Evolutionary conservation across 1,140 invertebrate genomes (phyloP), one percentile per base, ranked within the genome.

Genomic region (Drosophila neocordata): DNA sequence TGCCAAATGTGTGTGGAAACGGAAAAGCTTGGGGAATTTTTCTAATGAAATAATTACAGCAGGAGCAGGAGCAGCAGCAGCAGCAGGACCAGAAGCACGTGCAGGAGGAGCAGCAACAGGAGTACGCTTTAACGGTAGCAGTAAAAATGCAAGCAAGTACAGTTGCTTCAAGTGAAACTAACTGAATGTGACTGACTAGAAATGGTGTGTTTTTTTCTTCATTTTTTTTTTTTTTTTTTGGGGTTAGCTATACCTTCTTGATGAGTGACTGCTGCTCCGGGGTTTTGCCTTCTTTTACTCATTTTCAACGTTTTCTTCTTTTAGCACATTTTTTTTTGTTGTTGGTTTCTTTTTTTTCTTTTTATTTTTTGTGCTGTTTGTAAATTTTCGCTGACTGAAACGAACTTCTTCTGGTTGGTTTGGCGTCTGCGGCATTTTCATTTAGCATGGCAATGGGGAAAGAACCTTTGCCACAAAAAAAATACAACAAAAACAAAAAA

Each of bases 11-110:
- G 65, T 76, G 65, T 75, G 71, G 65, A 20, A 64, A 85, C 81
- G 79, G 68, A 85, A 87, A 78, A 69, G 70, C 83, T 65, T 65
- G 68, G 78, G 64, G 70, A 75, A 59, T 59, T 82, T 87, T 87
- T 64, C 66, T 76, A 88, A 82, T 88, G 67, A 87, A 88, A 82
- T 78, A 72, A 68, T 53, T 71, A 59, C 38, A 63, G 59, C 48
- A 55, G 22, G 62, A 56, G 65, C 53, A 51, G 67, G 63, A 75
- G 65, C 59, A 66, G 56, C 41, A 55, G 67, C 52, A 63, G 41
- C 37, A 34, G 1, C 24, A 72, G 44, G 35, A 58, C 13, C 58
- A 35, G 69, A 34, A 12, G 56, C 38, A 9, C 9, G 34, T 13
- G 13, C 12, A 22, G 20, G 35, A 55, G 18, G 13, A 24, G 61